Base-by-base conservation (phyloP, 2,113 vertebrate species). In the Microcebus griseorufus region DNA sequence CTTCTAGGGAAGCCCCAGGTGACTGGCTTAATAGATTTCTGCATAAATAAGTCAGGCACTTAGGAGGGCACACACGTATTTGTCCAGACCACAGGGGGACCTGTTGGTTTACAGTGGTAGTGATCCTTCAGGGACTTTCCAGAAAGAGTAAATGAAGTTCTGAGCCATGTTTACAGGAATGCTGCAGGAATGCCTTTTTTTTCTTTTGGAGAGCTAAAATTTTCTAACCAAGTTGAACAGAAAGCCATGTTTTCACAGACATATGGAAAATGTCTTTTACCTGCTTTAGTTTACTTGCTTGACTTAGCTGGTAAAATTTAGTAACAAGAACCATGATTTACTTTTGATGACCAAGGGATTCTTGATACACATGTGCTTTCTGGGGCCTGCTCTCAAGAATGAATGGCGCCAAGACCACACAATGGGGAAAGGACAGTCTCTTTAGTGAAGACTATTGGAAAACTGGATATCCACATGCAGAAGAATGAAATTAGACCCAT, bases 1-100 rank as follows among this genome's bases (percentile, higher is more conserved):
- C 67, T 90, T 39, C 88, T 60, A 48, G 84, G 23, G n/a, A 92
- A 78, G 53, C 92, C 95, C 69, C 69, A 27, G 89, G 92, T 5
- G 16, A 60, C 82, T 0, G 5, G 62, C 37, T 69, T 85, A 70
- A 91, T 92, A 75, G 95, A 93, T 79, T 92, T 79, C 89, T 76
- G 42, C 84, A 34, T 76, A 64, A 93, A 76, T 55, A 80, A 94
- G 55, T 73, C 90, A 69, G 37, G 37, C 20, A 9, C 4, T 42
- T 25, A 32, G 65, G 37, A 82, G 22, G 23, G 39, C 45, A 34
- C 0, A 7, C 6, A 7, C 8, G 5, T 6, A 13, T 53, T 83
- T 88, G 69, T 64, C 75, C 82, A 39, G 78, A 73, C 88, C 67
- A 7, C 34, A 0, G 10, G 64, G 51, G 51, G 25, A 29, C 75